Evolutionary conservation across 2,797 vertebrate species (phyloP), one percentile per base, ranked within the genome.

Genomic region (Antennarius maculatus): DNA sequence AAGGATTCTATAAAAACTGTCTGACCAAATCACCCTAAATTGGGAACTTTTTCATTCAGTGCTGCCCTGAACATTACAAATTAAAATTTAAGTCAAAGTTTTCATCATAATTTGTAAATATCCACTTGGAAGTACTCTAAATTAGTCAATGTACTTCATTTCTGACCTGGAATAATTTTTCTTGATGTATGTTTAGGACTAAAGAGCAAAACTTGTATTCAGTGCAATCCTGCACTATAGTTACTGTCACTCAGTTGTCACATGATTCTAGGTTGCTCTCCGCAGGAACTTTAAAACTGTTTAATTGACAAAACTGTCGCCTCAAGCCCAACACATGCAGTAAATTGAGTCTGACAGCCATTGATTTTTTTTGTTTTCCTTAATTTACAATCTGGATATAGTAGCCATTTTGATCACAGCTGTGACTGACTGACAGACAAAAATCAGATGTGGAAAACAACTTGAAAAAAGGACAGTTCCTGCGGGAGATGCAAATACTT

Each of bases 91-190:
- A 66, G 47, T 63, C 27, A 63, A 69, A 31, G 39, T 56, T 68
- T 76, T 73, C 73, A 60, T 74, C 53, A 52, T 71, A 37, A 80
- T 77, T 60, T 72, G 73, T 71, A 71, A 64, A 73, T 60, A 37
- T 76, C 66, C 61, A 60, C 61, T 49, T 52, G 64, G 66, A 53
- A 71, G 54, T 60, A 47, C 77, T 69, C 61, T 31, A 74, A 80
- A 65, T 72, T 51, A 55, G 54, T 76, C 61, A 71, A 45, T 71
- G 64, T 48, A 64, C 52, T 71, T 77, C 42, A 61, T 63, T 9
- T 65, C 49, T 54, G 74, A 10, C 76, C 74, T 18, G 16, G 17
- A 50, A 71, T 69, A 69, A 76, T 59, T 61, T 54, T 65, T 55
- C 48, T 41, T 28, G 65, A 61, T 69, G 71, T 59, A 53, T 71